Base-by-base conservation (phyloP, 2,113 vertebrate species). In the Epinephelus lanceolatus region DNA sequence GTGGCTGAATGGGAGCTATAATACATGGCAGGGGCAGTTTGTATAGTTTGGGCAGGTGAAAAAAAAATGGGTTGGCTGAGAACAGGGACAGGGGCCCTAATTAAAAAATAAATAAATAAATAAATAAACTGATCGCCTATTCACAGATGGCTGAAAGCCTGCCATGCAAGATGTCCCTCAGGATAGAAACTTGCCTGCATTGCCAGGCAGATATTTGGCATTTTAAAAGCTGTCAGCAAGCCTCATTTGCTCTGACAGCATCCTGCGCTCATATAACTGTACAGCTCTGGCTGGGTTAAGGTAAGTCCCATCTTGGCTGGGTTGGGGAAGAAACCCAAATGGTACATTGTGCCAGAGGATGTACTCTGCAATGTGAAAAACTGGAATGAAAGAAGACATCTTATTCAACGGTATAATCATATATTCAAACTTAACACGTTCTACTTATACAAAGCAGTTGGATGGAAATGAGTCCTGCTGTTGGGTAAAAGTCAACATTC, bases 81-180 rank as follows among this genome's bases (percentile, higher is more conserved):
- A 84, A 85, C 56, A 60, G 53, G 51, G 73, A 80, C 76, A 65
- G 60, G 67, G 42, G 37, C 72, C 53, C 73, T 84, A 84, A 92
- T 78, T 88, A 87, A 88, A 84, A 92, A 85, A 90, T 88, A 87
- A 88, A 84, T 91, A 85, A 90, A 92, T 89, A 90, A 86, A 88
- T 82, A 89, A 88, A 71, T 53, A 62, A 70, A 60, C 53, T 15
- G 42, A 55, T 76, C 25, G 56, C 68, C 83, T 63, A 78, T 85
- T 86, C 91, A 85, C 93, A 94, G 91, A 94, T 93, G 92, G 94
- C 86, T 76, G 89, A 81, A 27, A 78, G 82, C 67, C 87, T 93
- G 91, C 92, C 87, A 91, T 91, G 89, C 81, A 90, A 94, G 74
- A 87, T 78, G 76, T 92, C 89, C 89, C 90, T 70, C 21, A 88